phyloP scores from a whole-genome alignment of 2,888 invertebrate species.

The Allolobophora icterica region DNA sequence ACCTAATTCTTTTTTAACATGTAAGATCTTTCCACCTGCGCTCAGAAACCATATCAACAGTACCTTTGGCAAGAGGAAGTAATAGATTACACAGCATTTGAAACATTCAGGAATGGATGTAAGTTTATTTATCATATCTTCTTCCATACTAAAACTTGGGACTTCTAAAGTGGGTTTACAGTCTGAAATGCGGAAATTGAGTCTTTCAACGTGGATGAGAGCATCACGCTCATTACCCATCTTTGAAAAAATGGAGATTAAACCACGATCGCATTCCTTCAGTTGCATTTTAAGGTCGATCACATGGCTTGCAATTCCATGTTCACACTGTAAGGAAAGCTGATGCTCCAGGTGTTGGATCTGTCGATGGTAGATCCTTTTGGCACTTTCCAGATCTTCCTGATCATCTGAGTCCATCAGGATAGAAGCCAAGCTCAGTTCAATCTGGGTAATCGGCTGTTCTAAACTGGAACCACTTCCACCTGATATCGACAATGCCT shows the following conservation, averaged over 20 bases:
- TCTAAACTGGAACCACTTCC: not conserved
- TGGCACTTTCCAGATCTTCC: not conserved
- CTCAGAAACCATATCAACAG: not conserved
- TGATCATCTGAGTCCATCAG: not conserved
- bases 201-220: not conserved
- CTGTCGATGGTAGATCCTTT: not conserved
- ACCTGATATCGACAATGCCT: not conserved
- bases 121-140: not conserved
- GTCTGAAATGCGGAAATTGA: not conserved
- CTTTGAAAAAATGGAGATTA: not conserved
- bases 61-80: conserved; percentile 1
- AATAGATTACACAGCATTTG: not conserved
- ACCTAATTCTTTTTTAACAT: not conserved
- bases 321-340: not conserved
- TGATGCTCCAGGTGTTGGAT: not conserved
- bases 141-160: not conserved
- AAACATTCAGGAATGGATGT: not conserved
- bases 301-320: not conserved
- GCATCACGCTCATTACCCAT: not conserved
- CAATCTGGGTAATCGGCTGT: not conserved
- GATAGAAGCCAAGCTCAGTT: not conserved
- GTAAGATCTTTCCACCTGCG: not conserved
- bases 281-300: not conserved
- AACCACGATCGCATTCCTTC: not conserved
- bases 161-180: not conserved